A percentile compares a stretch with the other conserved stretches of the same genome.
Evolutionary conservation across 2,888 invertebrate species (phyloP).

Genomic region (Cylindroiulus punctatus): DNA sequence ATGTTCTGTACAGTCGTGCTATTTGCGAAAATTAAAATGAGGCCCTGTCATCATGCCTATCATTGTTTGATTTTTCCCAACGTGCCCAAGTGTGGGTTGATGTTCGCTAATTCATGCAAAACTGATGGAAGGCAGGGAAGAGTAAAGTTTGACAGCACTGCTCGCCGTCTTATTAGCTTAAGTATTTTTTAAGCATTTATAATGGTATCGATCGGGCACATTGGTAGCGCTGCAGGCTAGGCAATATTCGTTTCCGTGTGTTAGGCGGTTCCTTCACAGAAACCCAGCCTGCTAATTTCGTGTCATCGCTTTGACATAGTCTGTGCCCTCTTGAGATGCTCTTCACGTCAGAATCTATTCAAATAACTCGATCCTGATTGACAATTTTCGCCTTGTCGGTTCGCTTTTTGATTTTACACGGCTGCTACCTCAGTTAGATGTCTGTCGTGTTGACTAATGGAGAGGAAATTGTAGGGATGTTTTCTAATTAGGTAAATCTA

Average conservation of each 20-base stretch:
- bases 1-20: too few relatives aligned
- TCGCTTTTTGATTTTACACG: slow-evolving; percentile 19
- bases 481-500: neutral
- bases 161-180: slow-evolving; percentile 26
- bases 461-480: neutral
- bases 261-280: neutral
- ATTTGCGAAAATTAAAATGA: too few relatives aligned
- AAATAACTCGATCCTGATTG: slow-evolving; percentile 22
- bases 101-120: neutral
- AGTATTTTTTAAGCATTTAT: slow-evolving; percentile 26
- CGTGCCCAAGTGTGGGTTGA: neutral
- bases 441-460: neutral
- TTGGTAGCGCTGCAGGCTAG: neutral
- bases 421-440: neutral
- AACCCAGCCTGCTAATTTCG: neutral
- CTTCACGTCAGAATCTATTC: slow-evolving; percentile 2
- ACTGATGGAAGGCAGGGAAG: neutral
- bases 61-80: neutral
- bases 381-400: neutral
- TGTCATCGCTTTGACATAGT: neutral
- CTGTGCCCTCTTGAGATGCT: slow-evolving; percentile 12
- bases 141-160: neutral
- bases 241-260: neutral
- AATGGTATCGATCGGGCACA: neutral
- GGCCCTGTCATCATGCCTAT: too few relatives aligned